A percentile compares a stretch with the other conserved stretches of the same genome.
phyloP scores from a whole-genome alignment of 2,113 vertebrate genomes.

The Heteronetta atricapilla region DNA sequence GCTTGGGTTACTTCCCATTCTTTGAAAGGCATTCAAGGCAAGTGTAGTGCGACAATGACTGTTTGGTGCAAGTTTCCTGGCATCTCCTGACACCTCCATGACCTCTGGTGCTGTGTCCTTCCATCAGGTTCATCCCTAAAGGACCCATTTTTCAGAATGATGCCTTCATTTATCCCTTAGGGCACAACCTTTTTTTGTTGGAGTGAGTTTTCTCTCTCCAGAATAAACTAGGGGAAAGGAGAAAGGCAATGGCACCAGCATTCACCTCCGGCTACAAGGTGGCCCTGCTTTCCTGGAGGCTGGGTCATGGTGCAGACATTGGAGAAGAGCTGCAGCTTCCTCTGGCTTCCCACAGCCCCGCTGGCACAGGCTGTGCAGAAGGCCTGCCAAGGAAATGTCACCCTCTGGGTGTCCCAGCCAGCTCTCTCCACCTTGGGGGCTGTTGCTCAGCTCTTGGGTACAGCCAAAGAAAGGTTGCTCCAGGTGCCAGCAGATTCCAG shows the following conservation, averaged over 20 bases:
- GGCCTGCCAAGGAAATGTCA: slow-evolving; percentile 21
- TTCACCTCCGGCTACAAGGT: background rate
- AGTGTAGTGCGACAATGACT: accelerated
- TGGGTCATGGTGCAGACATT: background rate
- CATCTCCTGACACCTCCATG: background rate
- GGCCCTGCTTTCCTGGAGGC: background rate
- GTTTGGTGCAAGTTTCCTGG: accelerated
- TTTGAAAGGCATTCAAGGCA: background rate
- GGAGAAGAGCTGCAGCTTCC: background rate
- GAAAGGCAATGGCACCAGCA: accelerated
- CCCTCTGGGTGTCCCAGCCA: background rate
- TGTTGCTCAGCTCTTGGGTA: background rate
- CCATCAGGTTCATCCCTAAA: background rate
- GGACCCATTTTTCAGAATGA: background rate
- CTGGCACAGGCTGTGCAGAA: background rate
- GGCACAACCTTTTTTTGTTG: background rate
- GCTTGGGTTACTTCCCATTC: background rate
- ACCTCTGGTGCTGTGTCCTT: background rate
- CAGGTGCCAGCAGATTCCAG: slow-evolving; percentile 34
- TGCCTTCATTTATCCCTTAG: background rate
- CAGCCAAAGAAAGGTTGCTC: slow-evolving; percentile 28
- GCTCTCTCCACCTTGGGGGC: background rate
- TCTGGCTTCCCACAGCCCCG: background rate
- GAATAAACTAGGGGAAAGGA: background rate
- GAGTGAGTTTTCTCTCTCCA: background rate